Base-by-base conservation (phyloP, 2,113 vertebrate species). In the Sinocyclocheilus anophthalmus region DNA sequence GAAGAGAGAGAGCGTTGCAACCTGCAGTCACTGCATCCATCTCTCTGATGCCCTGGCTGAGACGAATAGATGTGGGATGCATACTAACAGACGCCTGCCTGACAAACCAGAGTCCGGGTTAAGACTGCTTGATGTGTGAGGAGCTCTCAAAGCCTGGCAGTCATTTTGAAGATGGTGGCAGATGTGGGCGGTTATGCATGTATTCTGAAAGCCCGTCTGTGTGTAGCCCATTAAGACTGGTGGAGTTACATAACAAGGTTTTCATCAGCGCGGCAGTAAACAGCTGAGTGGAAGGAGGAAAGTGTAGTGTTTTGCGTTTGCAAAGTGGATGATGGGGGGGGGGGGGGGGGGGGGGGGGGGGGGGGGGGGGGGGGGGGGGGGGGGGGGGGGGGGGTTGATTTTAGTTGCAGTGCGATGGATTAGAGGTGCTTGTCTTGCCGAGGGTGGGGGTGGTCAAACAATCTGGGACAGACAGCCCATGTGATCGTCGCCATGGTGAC, bases 401-500 rank as follows among this genome's bases (percentile, higher is more conserved):
- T 86, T 16, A 70, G 73, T 87, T 88, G 85, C 77, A 72, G 86
- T 84, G 79, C 76, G 73, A 90, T 87, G 70, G 86, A 69, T 82
- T 82, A 69, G 53, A 79, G 77, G 50, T 72, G 83, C 83, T 87
- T 79, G 61, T 76, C 84, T 69, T 73, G 63, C 30, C 20, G 50
- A 81, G 39, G 79, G 83, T 85, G 72, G 85, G 86, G 86, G 87
- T 86, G 87, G 76, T 86, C 76, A 63, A 86, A 53, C 78, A 91
- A 93, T 93, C 89, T 93, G 89, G 91, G 90, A 84, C 91, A 93
- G 59, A 81, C 30, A 86, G 82, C 80, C 86, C 91, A 92, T 80
- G 85, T 93, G 89, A 85, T 76, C 10, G 57, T 94, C 80, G 57
- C 89, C 89, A 91, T 91, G 92, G 90, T 85, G 89, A 93, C 91